phyloP scores from a whole-genome alignment of 2,888 invertebrate species.

The Volucella bombylans region DNA sequence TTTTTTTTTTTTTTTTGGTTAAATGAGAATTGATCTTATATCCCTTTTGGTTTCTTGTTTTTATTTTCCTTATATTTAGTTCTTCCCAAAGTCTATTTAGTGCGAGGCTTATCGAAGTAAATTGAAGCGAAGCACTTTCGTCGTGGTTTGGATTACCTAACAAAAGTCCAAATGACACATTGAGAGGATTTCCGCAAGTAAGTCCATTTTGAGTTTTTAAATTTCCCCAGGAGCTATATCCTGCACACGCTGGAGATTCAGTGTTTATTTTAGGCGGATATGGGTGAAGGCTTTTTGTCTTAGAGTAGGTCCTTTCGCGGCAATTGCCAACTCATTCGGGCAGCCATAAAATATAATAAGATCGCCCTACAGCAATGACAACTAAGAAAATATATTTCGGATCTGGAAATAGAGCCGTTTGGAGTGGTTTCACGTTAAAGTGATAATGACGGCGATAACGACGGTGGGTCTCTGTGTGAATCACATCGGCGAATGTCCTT shows the following conservation, averaged over 20 bases:
- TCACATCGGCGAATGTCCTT: slow-evolving; percentile 41
- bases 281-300: slow-evolving; percentile 45
- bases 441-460: slow-evolving; percentile 64
- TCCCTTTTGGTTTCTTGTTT: slow-evolving; percentile 25
- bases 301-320: slow-evolving; percentile 43
- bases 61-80: neutral
- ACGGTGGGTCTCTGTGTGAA: slow-evolving; percentile 51
- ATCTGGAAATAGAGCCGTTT: slow-evolving; percentile 55
- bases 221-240: slow-evolving; percentile 28
- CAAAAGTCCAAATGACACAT: slow-evolving; percentile 67
- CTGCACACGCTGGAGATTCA: neutral
- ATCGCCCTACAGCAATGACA: slow-evolving; percentile 59
- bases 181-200: slow-evolving; percentile 61
- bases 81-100: slow-evolving; percentile 55
- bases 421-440: slow-evolving; percentile 67
- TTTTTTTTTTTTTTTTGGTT: slow-evolving; percentile 23
- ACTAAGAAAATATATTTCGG: slow-evolving; percentile 47
- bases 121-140: slow-evolving; percentile 68
- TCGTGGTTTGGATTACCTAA: slow-evolving; percentile 65
- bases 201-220: slow-evolving; percentile 69
- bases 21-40: slow-evolving; percentile 68
- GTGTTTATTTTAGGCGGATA: neutral
- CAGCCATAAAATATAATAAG: slow-evolving; percentile 69
- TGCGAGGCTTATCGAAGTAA: slow-evolving; percentile 67
- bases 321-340: slow-evolving; percentile 61